These are phyloP conservation scores for Smittia sp. DNA, from an alignment of 2,888 invertebrate genomes.

Conservation along the genomic window DNA sequence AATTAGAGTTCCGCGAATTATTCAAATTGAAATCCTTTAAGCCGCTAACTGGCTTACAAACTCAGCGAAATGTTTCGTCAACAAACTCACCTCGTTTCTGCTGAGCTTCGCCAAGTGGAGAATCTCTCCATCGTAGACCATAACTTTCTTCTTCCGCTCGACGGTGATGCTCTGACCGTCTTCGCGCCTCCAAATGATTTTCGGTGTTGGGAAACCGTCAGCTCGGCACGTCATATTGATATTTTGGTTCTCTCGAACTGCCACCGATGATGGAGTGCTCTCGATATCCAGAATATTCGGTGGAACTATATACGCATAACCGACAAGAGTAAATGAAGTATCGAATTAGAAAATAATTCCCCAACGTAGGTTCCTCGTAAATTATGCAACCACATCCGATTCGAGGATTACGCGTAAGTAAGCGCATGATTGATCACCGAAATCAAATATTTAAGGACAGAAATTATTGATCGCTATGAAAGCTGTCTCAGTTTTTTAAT, in stretches of 20 bases:
- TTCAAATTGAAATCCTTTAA: not conserved
- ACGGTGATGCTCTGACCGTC: conserved; percentile 84
- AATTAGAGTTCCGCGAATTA: not conserved
- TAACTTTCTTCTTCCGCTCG: conserved; percentile 82
- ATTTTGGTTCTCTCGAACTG: conserved; percentile 90
- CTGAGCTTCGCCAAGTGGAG: conserved; percentile 83
- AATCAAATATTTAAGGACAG: conserved; percentile 6
- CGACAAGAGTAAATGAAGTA: not conserved
- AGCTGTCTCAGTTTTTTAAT: too few relatives aligned
- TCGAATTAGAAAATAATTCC: conserved; percentile 29
- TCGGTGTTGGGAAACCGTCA: conserved; percentile 86
- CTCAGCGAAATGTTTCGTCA: not conserved
- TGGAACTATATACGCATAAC: conserved; percentile 65
- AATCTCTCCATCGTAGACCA: conserved; percentile 79
- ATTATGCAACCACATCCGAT: not conserved
- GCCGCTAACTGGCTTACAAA: not conserved
- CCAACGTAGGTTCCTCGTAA: not conserved
- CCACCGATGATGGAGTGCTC: conserved; percentile 88
- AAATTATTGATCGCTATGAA: not conserved
- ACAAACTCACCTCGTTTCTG: conserved; percentile 61
- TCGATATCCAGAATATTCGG: conserved; percentile 88
- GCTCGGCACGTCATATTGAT: conserved; percentile 89
- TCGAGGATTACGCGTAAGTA: not conserved
- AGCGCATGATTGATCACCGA: not conserved
- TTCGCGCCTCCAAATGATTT: conserved; percentile 90